A percentile compares a stretch with the other conserved stretches of the same genome.
phyloP scores from a whole-genome alignment of 2,113 vertebrate species.

The Aramus guarauna region DNA sequence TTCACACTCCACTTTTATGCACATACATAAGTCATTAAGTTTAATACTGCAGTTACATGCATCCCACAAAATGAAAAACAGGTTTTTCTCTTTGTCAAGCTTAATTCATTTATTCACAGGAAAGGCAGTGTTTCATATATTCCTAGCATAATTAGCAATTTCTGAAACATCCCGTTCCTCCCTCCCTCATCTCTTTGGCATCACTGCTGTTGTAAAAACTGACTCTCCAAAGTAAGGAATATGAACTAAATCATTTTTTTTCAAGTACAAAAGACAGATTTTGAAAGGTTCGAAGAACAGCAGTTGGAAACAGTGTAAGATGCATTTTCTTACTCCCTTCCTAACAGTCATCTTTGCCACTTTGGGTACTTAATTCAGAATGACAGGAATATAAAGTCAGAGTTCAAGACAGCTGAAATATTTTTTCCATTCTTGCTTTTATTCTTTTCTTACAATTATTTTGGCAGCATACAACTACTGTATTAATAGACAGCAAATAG shows the following conservation, averaged over 20 bases:
- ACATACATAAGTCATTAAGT: conserved; percentile 19
- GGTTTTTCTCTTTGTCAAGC: not conserved
- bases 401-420: not conserved
- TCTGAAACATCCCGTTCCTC: not conserved
- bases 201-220: not conserved
- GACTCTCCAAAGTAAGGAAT: not conserved
- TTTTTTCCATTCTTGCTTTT: not conserved
- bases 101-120: not conserved
- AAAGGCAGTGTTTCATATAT: not conserved
- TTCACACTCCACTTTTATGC: not conserved
- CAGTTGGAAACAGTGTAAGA: not conserved
- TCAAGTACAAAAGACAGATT: not conserved
- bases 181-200: not conserved
- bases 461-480: not conserved
- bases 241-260: not conserved
- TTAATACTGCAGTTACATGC: not conserved
- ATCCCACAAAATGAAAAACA: not conserved
- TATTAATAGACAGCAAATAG: not conserved
- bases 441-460: not conserved
- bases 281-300: not conserved
- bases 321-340: not conserved
- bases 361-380: not conserved
- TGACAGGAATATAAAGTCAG: not conserved
- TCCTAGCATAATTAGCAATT: not conserved
- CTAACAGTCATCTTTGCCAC: not conserved